Evolutionary conservation across 1,140 invertebrate genomes (phyloP).

Genomic region (Bilobella aurantiaca): DNA sequence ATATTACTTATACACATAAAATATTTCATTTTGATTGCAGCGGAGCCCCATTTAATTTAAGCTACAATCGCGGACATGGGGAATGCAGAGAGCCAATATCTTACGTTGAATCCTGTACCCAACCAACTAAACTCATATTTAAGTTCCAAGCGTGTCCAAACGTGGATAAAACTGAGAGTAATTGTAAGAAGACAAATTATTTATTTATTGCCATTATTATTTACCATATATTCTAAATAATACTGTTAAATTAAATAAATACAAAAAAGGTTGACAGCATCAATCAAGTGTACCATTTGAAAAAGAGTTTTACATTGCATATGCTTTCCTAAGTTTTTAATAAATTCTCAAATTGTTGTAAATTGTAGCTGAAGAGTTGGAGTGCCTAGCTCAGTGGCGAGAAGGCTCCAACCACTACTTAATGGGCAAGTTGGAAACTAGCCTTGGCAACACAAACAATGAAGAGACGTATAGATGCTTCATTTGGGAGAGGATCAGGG

Average conservation of each 20-base stretch:
- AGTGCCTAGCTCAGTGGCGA: slow-evolving; percentile 77
- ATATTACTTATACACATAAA: no score
- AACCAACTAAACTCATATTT: slow-evolving; percentile 30
- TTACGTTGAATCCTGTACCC: slow-evolving; percentile 35
- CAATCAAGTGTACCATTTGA: no score
- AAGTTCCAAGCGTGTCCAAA: slow-evolving; percentile 36
- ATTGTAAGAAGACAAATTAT: slow-evolving; percentile 29
- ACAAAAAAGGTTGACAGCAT: no score
- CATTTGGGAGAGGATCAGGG: slow-evolving; percentile 64
- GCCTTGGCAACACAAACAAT: slow-evolving; percentile 52
- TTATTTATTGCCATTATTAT: no score
- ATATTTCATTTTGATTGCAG: slow-evolving; percentile 34
- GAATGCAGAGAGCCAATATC: slow-evolving; percentile 35
- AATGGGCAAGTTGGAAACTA: slow-evolving; percentile 58
- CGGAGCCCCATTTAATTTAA: slow-evolving; percentile 62
- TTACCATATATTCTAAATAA: no score
- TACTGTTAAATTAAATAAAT: no score
- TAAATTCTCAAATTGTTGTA: slow-evolving; percentile 21
- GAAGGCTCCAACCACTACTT: slow-evolving; percentile 76
- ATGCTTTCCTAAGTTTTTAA: not conserved
- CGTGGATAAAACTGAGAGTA: slow-evolving; percentile 35
- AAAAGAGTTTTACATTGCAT: no score
- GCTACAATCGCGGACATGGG: slow-evolving; percentile 52
- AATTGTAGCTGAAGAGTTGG: slow-evolving; percentile 66
- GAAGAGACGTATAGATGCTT: slow-evolving; percentile 87